Conservation (phyloP, 2,113 vertebrate genomes). For the Prunella fulvescens region DNA sequence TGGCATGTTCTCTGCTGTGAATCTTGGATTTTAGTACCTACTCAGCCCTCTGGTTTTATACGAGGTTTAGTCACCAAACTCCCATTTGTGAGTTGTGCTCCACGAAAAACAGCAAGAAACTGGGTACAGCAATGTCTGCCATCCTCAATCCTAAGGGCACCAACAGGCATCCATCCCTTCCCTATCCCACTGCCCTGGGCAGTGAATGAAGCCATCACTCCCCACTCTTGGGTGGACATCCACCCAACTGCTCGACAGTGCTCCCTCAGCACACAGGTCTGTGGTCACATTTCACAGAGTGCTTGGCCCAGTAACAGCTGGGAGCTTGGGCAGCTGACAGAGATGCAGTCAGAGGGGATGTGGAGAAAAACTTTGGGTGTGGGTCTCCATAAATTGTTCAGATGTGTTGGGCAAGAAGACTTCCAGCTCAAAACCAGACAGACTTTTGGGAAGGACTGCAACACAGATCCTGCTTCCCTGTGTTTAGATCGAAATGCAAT, state of each 20-base stretch:
- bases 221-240: background rate
- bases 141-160: background rate
- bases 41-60: background rate
- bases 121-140: background rate
- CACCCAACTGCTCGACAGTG: background rate
- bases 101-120: background rate
- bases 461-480: background rate
- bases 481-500: background rate
- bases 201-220: background rate
- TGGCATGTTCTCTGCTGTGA: background rate
- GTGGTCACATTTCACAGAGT: background rate
- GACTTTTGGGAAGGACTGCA: background rate
- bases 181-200: background rate
- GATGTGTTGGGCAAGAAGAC: background rate
- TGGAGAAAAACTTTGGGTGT: background rate
- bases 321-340: background rate
- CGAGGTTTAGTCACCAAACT: rapidly evolving
- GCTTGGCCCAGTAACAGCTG: background rate
- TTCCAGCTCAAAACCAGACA: background rate
- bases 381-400: background rate
- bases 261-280: background rate
- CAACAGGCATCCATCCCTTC: background rate
- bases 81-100: background rate
- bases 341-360: background rate
- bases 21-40: background rate